Evolutionary conservation across 2,797 vertebrate species (phyloP).

Genomic region (Helostoma temminkii): DNA sequence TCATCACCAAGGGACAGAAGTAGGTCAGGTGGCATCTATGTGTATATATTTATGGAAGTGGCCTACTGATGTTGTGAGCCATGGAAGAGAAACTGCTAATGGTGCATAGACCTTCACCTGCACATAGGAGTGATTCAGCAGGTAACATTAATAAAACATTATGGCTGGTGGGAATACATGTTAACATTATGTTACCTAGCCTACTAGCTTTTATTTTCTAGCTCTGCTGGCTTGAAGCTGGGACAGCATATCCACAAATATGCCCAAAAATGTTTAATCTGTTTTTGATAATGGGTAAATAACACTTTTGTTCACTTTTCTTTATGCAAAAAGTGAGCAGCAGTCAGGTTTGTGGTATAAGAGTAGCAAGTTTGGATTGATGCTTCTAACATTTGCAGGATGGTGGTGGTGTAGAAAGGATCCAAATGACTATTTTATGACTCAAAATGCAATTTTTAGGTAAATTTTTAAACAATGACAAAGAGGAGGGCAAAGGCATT

Average conservation of each 20-base stretch:
- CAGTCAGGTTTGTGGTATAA: not conserved
- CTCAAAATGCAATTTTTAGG: not conserved
- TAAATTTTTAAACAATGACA: not conserved
- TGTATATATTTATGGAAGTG: too few relatives aligned
- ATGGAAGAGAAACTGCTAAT: too few relatives aligned
- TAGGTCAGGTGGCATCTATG: too few relatives aligned
- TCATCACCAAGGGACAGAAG: too few relatives aligned
- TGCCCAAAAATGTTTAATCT: too few relatives aligned
- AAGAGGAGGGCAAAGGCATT: slow-evolving; percentile 4
- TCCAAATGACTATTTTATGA: not conserved
- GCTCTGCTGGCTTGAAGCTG: too few relatives aligned
- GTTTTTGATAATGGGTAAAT: not conserved
- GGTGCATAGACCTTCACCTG: too few relatives aligned
- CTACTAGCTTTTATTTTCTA: not conserved
- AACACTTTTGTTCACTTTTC: not conserved
- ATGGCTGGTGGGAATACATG: too few relatives aligned
- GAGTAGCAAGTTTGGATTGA: too few relatives aligned
- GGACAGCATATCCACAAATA: too few relatives aligned
- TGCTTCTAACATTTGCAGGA: not conserved
- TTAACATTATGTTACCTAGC: not conserved
- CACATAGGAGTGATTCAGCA: not conserved
- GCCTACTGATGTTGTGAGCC: too few relatives aligned
- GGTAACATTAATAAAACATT: not conserved
- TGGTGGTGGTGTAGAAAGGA: not conserved
- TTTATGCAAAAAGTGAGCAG: too few relatives aligned